Evolutionary conservation across 2,888 invertebrate species (phyloP), one percentile per base, ranked within the genome.

Genomic region (Eledone cirrhosa): DNA sequence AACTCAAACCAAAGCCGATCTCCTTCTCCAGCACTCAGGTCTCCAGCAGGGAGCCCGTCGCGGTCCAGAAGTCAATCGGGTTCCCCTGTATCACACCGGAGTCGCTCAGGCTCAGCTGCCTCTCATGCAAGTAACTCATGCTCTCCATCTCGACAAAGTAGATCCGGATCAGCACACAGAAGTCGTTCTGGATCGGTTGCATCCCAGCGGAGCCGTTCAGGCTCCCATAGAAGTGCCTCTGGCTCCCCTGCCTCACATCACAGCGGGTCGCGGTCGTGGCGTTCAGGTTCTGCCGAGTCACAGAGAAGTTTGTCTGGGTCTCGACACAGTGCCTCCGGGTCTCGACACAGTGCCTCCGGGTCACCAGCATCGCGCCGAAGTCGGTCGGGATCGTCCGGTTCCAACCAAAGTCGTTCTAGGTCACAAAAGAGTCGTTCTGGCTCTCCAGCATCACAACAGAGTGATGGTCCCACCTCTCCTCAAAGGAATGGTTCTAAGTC

Each of bases 1-100:
- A 41, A 27, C 69, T 63, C 63, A 63, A 59, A 59, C 14, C 76
- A 16, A 22, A 76, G 76, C 24, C 76, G 48, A 7, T 77, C 77
- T n/a, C 77, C 77, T 19, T 80, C 79, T 41, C 78, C 81, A 33
- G 77, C 77, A 79, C 19, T 77, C 79, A 83, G 84, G 22, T 84
- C 84, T 7, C 80, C 79, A 59, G 80, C 80, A 79, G 79, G 79
- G 7, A 74, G 78, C 53, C 78, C 53, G 47, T 81, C 82, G 33
- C 77, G 77, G 29, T 80, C 78, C n/a, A 78, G 84, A 48, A 84
- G 83, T 77, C 47, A 81, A n/a, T 80, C 84, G 47, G 83, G 80
- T 22, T 83, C 83, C 27, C 84, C 83, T 48, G 79, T 80, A 31
- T 53, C 76, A 8, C 29, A n/a, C 31, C 29, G 72, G 31, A 81